Percentiles rank a stretch among this genome's conserved stretches.
These are phyloP conservation scores for Onychomys arenicola DNA, from an alignment of 2,797 vertebrate species.

Conservation along the genomic window DNA sequence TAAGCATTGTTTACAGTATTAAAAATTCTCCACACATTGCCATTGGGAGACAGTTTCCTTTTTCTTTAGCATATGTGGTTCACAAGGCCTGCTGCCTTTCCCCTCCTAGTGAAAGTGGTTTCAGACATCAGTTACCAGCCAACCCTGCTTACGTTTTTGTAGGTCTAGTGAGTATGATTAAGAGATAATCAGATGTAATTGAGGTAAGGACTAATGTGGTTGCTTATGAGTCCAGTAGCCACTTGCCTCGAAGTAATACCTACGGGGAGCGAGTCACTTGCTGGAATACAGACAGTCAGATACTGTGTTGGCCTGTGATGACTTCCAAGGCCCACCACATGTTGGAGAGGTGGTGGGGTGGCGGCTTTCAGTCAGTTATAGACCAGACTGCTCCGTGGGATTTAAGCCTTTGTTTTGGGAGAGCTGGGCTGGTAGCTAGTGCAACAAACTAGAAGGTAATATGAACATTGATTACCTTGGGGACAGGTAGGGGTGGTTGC, in stretches of 20 bases:
- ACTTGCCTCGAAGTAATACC: background rate
- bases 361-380: slow-evolving; percentile 43
- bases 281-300: background rate
- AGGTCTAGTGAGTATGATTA: slow-evolving; percentile 58
- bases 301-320: background rate
- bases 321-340: background rate
- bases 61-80: slow-evolving; percentile 64
- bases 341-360: background rate
- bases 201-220: slow-evolving; percentile 19
- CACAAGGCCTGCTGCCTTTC: background rate
- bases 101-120: slow-evolving; percentile 31
- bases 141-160: slow-evolving; percentile 51
- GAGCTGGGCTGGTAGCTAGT: background rate
- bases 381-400: background rate
- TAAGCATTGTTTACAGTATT: slow-evolving; percentile 49
- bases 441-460: background rate
- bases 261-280: background rate
- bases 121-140: background rate
- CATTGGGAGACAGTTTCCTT: slow-evolving; percentile 41
- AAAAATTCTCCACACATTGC: slow-evolving; percentile 54
- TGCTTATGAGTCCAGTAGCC: background rate
- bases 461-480: background rate
- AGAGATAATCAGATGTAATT: slow-evolving; percentile 57
- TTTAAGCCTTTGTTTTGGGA: slow-evolving; percentile 58
- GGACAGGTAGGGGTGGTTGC: background rate